Evolutionary conservation across 2,888 invertebrate species (phyloP).

Genomic region (Cistogaster globosa): DNA sequence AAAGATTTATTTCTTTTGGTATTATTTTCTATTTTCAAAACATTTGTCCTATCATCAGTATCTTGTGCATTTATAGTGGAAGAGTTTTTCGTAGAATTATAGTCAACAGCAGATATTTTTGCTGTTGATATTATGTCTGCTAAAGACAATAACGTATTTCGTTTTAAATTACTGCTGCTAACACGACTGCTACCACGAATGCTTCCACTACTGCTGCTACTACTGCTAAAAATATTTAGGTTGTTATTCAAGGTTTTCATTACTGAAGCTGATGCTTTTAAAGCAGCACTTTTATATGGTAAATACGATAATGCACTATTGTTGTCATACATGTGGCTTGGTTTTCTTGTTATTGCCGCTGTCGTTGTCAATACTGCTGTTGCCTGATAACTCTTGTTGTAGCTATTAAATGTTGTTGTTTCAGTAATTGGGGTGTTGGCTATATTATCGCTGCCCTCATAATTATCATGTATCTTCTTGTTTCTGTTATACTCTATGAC

Average conservation of each 20-base stretch:
- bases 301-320: constrained; percentile 54
- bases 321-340: constrained; percentile 57
- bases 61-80: background rate
- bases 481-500: background rate
- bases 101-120: constrained; percentile 51
- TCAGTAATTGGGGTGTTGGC: constrained; percentile 7
- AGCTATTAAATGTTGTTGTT: constrained; percentile 36
- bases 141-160: constrained; percentile 53
- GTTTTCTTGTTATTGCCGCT: constrained; percentile 20
- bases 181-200: background rate
- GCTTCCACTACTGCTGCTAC: background rate
- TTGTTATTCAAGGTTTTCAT: constrained; percentile 48
- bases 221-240: constrained; percentile 12
- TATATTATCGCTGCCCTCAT: constrained; percentile 25
- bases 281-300: constrained; percentile 56
- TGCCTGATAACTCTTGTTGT: constrained; percentile 40
- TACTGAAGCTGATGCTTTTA: constrained; percentile 38
- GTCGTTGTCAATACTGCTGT: constrained; percentile 6
- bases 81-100: constrained; percentile 32
- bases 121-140: constrained; percentile 37
- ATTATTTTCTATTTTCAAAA: constrained; percentile 39
- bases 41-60: constrained; percentile 8
- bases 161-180: constrained; percentile 39
- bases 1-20: constrained; percentile 61
- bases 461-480: constrained; percentile 21